A percentile compares a stretch with the other conserved stretches of the same genome.
Evolutionary conservation across 2,888 invertebrate genomes (phyloP).

Genomic region (Zaprionus bogoriensis): DNA sequence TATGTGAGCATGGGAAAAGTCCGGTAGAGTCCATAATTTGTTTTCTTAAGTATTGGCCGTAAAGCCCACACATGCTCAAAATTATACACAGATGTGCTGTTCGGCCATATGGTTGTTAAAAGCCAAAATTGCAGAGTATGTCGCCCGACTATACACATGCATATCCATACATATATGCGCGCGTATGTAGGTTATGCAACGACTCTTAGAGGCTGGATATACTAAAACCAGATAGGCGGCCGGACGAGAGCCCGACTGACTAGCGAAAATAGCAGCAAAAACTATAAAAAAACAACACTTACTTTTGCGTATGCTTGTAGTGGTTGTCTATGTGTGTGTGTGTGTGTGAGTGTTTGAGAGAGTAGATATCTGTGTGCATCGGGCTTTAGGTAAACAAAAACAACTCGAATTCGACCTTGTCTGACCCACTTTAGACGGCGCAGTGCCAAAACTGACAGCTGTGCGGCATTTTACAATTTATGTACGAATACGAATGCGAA

Average conservation of each 20-base stretch:
- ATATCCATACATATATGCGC: neutral
- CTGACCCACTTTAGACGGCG: constrained; percentile 78
- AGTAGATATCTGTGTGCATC: neutral
- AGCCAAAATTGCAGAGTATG: constrained; percentile 23
- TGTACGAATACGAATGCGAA: constrained; percentile 43
- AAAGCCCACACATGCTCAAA: constrained; percentile 25
- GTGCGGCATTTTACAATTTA: constrained; percentile 70
- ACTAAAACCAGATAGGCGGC: constrained; percentile 24
- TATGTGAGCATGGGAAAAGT: constrained; percentile 4
- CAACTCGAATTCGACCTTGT: constrained; percentile 77
- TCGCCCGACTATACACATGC: neutral
- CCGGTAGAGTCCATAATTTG: constrained; percentile 3
- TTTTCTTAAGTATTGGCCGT: neutral
- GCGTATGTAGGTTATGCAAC: constrained; percentile 34
- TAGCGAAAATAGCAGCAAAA: neutral
- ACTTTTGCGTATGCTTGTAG: neutral
- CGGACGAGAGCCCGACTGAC: constrained; percentile 5
- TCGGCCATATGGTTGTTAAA: constrained; percentile 32
- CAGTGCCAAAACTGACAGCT: constrained; percentile 72
- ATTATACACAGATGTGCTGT: constrained; percentile 18
- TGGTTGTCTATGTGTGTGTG: neutral
- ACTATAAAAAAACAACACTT: constrained; percentile 15
- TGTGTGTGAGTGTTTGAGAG: constrained; percentile 6
- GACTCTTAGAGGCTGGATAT: constrained; percentile 19
- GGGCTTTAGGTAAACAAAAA: constrained; percentile 45